Evolutionary conservation across 1,140 invertebrate genomes (phyloP).

Genomic region (Ceratitis capitata): DNA sequence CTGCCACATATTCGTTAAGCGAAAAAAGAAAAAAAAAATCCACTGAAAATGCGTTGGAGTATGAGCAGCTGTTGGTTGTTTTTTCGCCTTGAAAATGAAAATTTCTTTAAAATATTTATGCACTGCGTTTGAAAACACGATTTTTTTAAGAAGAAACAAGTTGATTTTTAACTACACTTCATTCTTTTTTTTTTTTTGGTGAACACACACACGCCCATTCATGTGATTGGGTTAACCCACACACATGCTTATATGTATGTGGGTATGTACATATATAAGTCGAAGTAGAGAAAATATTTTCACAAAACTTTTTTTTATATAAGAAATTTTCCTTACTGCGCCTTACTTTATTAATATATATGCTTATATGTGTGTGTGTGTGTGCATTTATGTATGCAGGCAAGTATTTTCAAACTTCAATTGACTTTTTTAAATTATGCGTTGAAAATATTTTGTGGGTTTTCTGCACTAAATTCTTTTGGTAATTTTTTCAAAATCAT

Average conservation of each 20-base stretch:
- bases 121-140: no score
- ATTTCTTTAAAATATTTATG: not conserved
- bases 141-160: no score
- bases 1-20: conserved; percentile 7
- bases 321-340: conserved; percentile 39
- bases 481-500: not conserved
- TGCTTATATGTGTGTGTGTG: not conserved
- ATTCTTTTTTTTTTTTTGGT: no score
- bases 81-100: not conserved
- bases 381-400: not conserved
- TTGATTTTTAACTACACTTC: no score
- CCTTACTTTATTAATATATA: not conserved
- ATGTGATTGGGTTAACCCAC: not conserved
- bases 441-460: not conserved
- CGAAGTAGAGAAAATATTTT: conserved; percentile 7
- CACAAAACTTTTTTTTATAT: conserved; percentile 37
- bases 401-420: not conserved
- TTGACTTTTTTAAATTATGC: conserved; percentile 5
- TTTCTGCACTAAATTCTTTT: not conserved
- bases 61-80: conserved; percentile 22
- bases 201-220: no score
- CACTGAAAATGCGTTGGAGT: not conserved
- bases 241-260: not conserved
- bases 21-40: not conserved
- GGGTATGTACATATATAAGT: not conserved